Evolutionary conservation across 2,113 vertebrate genomes (phyloP).

Genomic region (Gambusia affinis): DNA sequence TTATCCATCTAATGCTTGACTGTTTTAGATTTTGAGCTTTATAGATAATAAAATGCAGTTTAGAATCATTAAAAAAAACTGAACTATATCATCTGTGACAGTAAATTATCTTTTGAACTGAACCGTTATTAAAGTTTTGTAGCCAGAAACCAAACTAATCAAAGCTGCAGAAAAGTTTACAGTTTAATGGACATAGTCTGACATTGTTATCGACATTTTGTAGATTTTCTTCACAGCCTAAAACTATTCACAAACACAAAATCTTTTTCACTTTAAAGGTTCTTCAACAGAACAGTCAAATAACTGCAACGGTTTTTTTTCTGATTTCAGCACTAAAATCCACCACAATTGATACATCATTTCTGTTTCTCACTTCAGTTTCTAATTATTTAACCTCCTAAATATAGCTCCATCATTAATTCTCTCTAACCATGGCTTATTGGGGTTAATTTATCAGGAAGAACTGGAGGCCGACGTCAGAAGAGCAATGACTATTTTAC

Average conservation of each 20-base stretch:
- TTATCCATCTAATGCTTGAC: too few relatives aligned
- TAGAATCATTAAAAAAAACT: too few relatives aligned
- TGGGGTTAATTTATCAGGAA: slow-evolving; percentile 33
- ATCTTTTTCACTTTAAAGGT: not conserved
- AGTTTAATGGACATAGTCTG: not conserved
- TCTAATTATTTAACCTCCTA: slow-evolving; percentile 20
- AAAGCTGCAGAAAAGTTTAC: not conserved
- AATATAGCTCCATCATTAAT: slow-evolving; percentile 15
- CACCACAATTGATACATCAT: not conserved
- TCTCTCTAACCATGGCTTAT: slow-evolving; percentile 33
- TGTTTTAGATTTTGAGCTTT: too few relatives aligned
- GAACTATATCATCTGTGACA: too few relatives aligned
- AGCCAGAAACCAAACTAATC: too few relatives aligned
- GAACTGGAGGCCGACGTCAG: slow-evolving; percentile 27
- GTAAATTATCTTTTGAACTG: not conserved
- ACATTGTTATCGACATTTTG: too few relatives aligned
- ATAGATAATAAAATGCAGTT: too few relatives aligned
- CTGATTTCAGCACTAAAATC: not conserved
- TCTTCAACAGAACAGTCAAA: not conserved
- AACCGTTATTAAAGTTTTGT: too few relatives aligned
- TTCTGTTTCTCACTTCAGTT: not conserved
- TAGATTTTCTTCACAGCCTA: too few relatives aligned
- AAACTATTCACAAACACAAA: too few relatives aligned
- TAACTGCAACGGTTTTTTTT: not conserved
- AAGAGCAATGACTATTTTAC: slow-evolving; percentile 9